Evolutionary conservation across 35 echinoderm and acorn worm species (phyloP).

Genomic region (Lytechinus pictus): DNA sequence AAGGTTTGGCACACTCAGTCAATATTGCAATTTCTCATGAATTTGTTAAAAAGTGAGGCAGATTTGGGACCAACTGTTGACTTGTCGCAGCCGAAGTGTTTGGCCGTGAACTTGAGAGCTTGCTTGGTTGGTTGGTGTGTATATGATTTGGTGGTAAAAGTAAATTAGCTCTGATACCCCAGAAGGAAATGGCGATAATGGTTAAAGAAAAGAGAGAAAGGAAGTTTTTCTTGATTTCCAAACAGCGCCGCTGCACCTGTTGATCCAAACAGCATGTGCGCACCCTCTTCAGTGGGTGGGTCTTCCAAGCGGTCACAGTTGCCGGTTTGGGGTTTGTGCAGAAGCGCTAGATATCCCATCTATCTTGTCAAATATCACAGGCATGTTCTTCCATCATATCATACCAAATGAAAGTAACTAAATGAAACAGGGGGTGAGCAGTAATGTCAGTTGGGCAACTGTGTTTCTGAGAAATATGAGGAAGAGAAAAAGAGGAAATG

Average conservation of each 20-base stretch:
- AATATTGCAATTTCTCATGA: neutral
- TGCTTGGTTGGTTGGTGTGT: slow-evolving; percentile 33
- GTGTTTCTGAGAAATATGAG: neutral
- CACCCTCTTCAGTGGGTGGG: neutral
- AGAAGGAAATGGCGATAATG: slow-evolving; percentile 27
- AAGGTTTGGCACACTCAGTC: neutral
- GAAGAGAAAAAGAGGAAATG: neutral
- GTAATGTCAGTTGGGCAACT: neutral
- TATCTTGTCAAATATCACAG: neutral
- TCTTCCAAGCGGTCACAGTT: neutral
- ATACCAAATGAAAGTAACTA: neutral
- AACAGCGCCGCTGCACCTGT: neutral
- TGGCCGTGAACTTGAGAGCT: neutral
- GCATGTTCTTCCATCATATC: neutral
- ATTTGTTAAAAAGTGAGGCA: neutral
- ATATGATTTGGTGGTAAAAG: slow-evolving; percentile 28
- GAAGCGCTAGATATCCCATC: neutral
- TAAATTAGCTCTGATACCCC: slow-evolving; percentile 46
- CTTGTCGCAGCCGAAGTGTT: neutral
- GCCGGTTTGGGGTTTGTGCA: neutral
- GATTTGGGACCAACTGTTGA: neutral
- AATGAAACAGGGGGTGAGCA: neutral
- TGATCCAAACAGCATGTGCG: neutral
- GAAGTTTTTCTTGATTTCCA: neutral
- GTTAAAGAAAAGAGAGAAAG: neutral